Base-by-base conservation (phyloP, 2,797 vertebrate genomes). In the Mionectes olivaceus region DNA sequence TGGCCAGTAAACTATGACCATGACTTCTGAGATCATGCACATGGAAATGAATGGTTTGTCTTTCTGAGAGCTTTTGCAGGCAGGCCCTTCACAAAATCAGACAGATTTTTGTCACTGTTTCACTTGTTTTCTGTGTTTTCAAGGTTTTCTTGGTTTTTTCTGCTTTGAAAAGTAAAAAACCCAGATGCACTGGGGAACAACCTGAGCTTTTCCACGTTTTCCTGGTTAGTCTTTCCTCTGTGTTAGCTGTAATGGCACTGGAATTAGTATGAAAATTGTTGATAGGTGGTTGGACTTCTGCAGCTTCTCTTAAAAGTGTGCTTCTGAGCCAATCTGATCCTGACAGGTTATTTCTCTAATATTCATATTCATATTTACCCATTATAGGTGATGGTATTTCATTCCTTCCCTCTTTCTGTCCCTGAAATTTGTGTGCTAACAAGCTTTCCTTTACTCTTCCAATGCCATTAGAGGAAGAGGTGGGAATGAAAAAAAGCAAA, bases 121-220 rank as follows among this genome's bases (percentile, higher is more conserved):
- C 27, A 33, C 19, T 56, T 9, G 1, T 30, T 22, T 60, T 86
- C 41, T 49, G 43, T 35, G 19, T 53, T 84, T 83, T 89, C 39
- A 84, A 77, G 19, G 24, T 50, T 83, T 76, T 69, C 5, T 52
- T 12, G 9, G 5, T 43, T 43, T 64, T 75, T 55, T 10, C 22
- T 74, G 11, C 7, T 57, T 80, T 57, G n/a, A 70, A 53, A 83
- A 52, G 27, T 11, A 12, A 71, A 82, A 65, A 49, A n/a, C 4
- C 0, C 16, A 39, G 43, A 46, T 41, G 8, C 1, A 3, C 24
- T 13, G 18, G 52, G 39, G 14, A 46, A 7, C 4, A 55, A 8
- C 6, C 7, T 41, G 37, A 80, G 35, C 39, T 74, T 86, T 86
- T 50, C 52, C 56, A 67, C 33, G 1, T 73, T 80, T 56, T 68